phyloP scores from a whole-genome alignment of 2,888 invertebrate genomes.

The Polydrusus tereticollis region DNA sequence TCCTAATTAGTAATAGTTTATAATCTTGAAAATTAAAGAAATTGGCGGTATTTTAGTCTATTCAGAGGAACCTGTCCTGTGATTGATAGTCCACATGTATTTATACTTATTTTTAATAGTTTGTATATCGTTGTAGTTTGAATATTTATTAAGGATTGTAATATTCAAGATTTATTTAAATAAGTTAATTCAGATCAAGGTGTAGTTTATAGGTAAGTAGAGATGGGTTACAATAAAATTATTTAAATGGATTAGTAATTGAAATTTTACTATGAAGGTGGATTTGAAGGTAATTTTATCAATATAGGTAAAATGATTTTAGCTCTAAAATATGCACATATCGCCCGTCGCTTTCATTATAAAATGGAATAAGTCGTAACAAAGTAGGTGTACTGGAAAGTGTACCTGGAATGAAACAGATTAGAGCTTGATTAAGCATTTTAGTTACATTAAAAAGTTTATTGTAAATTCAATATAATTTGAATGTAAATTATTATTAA shows the following conservation, averaged over 20 bases:
- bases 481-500: slow-evolving; percentile 66
- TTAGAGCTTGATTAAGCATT: slow-evolving; percentile 75
- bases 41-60: slow-evolving; percentile 79
- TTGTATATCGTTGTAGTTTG: slow-evolving; percentile 49
- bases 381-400: slow-evolving; percentile 82
- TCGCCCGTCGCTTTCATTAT: slow-evolving; percentile 82
- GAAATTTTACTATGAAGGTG: slow-evolving; percentile 68
- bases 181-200: slow-evolving; percentile 78
- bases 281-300: too few species aligned
- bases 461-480: slow-evolving; percentile 59
- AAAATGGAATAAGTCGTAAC: slow-evolving; percentile 79
- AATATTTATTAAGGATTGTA: slow-evolving; percentile 64
- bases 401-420: slow-evolving; percentile 76
- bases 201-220: slow-evolving; percentile 77
- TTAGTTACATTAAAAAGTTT: slow-evolving; percentile 81
- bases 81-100: slow-evolving; percentile 77
- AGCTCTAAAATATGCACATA: slow-evolving; percentile 81
- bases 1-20: slow-evolving; percentile 73
- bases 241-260: slow-evolving; percentile 66
- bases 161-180: slow-evolving; percentile 67
- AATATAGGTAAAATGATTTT: slow-evolving; percentile 71
- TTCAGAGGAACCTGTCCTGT: slow-evolving; percentile 79
- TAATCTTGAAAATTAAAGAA: slow-evolving; percentile 77
- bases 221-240: slow-evolving; percentile 77
- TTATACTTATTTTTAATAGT: slow-evolving; percentile 57